Base-by-base conservation (phyloP, 92 coral and sea anemone genomes). In the Heteractis magnifica region DNA sequence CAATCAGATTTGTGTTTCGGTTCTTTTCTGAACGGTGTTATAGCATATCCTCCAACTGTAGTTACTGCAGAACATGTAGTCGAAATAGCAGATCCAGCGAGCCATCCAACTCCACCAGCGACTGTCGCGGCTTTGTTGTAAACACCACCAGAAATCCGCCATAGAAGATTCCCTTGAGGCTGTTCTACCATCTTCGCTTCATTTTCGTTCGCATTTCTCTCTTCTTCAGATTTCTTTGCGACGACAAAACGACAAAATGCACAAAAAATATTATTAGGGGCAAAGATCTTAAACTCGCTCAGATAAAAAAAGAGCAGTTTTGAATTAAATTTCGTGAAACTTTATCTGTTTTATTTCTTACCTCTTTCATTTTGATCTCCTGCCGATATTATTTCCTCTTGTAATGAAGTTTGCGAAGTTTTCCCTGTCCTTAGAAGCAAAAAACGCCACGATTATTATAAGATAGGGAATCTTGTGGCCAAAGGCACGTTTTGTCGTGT, bases 51-150 rank as follows among this genome's bases (percentile, higher is more conserved):
- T 23, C 97, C 93, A 52, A 93, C 97, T 10, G 93, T 88, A 15
- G 93, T 81, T 2, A 91, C 98, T 2, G 93, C 99, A 51, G 90
- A 80, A 72, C 85, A 91, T 0, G 98, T 96, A 13, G 97, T 96
- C 51, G 99, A 96, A 80, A 92, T 81, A 8, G 98, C 98, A 8
- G 98, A 93, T 9, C 99, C 99, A 55, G 99, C 98, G 2, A 96
- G 87, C 99, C 98, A 96, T 18, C 98, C 95, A 79, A 96, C 98
- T 79, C 99, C 99, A 41, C 99, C 99, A 72, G 89, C 98, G 0
- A 95, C 99, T 20, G 91, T 87, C 7, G 98, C 94, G 4, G 99
- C 95, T 79, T 94, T 94, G 83, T 74, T 90, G 64, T 91, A 90
- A 70, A 94, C 99, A 4, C 96, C 98, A 50, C 99, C 99, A 48